These are phyloP conservation scores for Heliconius himera DNA, from an alignment of 1,140 invertebrate species.

Conservation along the genomic window DNA sequence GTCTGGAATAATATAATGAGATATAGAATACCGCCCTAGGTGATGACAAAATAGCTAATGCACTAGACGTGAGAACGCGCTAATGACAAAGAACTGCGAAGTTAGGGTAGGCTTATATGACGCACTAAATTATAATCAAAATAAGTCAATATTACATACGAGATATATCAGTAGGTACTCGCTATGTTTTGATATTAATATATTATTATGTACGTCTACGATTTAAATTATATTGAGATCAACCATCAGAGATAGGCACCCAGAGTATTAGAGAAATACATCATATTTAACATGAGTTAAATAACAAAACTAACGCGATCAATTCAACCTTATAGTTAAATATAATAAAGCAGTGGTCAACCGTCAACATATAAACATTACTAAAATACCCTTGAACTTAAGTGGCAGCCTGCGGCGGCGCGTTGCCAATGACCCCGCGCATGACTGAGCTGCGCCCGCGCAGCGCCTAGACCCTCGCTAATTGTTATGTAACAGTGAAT, in stretches of 20 bases:
- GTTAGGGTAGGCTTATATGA: constrained; percentile 56
- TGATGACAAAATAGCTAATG: constrained; percentile 72
- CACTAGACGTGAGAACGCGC: constrained; percentile 68
- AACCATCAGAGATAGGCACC: neutral
- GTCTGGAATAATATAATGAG: constrained; percentile 35
- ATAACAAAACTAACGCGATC: neutral
- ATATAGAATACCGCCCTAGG: constrained; percentile 37
- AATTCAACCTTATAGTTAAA: neutral
- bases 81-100: constrained; percentile 67
- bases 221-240: neutral
- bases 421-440: constrained; percentile 78
- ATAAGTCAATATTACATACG: neutral
- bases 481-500: constrained; percentile 77
- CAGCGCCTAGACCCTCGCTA: constrained; percentile 61
- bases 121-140: constrained; percentile 18
- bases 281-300: neutral
- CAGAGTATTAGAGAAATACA: neutral
- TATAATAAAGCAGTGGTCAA: constrained; percentile 22
- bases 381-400: constrained; percentile 78
- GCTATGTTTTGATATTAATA: neutral
- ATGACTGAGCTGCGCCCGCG: constrained; percentile 55
- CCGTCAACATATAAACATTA: constrained; percentile 61
- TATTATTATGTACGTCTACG: neutral
- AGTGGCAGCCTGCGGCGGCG: constrained; percentile 72
- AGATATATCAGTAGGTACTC: neutral